These are phyloP conservation scores for Aurelia aurita complex sp. Pacific DNA, from an alignment of 30 jellyfish, hydroid and myxozoan species.

Conservation along the genomic window DNA sequence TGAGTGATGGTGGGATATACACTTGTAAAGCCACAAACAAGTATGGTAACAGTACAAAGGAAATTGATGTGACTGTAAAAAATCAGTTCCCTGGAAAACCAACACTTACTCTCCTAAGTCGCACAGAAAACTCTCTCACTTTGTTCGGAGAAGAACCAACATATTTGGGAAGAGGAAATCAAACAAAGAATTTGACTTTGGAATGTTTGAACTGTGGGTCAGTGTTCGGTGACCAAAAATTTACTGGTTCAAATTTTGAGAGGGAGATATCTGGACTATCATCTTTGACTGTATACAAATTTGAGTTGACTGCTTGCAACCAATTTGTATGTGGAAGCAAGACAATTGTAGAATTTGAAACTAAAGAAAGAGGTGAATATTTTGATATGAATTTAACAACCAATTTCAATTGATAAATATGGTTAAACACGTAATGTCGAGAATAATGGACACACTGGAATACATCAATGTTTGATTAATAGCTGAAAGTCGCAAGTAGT, in stretches of 20 bases:
- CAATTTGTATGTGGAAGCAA: slow-evolving; percentile 32
- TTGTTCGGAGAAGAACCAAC: slow-evolving; percentile 5
- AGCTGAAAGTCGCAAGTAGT: no score
- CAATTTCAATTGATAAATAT: no score
- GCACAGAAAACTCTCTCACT: slow-evolving; percentile 9
- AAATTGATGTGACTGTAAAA: slow-evolving; percentile 14
- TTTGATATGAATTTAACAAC: no score
- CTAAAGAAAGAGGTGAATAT: slow-evolving; percentile 28
- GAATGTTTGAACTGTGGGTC: neutral
- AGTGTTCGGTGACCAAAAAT: neutral
- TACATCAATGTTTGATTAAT: no score
- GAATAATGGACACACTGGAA: no score
- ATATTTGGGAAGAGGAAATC: slow-evolving; percentile 25
- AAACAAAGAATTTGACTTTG: neutral
- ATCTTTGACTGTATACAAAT: slow-evolving; percentile 18
- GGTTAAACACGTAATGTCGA: no score
- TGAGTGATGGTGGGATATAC: neutral
- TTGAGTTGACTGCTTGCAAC: slow-evolving; percentile 49
- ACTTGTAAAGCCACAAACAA: slow-evolving; percentile 35
- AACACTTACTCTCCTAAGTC: neutral
- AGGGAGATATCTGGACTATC: neutral
- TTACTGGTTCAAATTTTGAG: neutral
- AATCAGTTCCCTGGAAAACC: slow-evolving; percentile 15
- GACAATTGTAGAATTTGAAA: slow-evolving; percentile 7
- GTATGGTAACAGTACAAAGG: slow-evolving; percentile 17